Conservation (phyloP, 2,888 invertebrate species). For the Tillus elongatus region DNA sequence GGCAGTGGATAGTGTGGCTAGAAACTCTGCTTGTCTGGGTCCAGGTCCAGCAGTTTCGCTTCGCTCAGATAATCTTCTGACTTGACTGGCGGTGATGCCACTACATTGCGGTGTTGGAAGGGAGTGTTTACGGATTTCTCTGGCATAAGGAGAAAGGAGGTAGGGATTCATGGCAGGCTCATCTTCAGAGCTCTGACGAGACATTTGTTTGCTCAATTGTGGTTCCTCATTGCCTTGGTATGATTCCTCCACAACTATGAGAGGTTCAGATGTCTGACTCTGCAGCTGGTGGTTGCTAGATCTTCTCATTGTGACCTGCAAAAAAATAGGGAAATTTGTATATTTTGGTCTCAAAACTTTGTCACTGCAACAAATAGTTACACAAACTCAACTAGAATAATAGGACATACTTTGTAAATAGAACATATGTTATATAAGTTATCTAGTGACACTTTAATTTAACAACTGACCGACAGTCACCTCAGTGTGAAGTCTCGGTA, state of each 20-base stretch:
- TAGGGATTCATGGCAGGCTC: slow-evolving; percentile 68
- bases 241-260: slow-evolving; percentile 76
- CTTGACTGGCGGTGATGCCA: slow-evolving; percentile 81
- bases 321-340: too few relatives aligned
- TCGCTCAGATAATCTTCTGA: slow-evolving; percentile 72
- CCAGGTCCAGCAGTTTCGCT: slow-evolving; percentile 63
- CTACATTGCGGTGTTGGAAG: slow-evolving; percentile 77
- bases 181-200: slow-evolving; percentile 51
- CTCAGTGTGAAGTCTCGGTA: too few relatives aligned
- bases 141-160: slow-evolving; percentile 66
- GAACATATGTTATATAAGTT: too few relatives aligned
- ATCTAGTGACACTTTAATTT: too few relatives aligned
- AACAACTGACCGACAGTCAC: too few relatives aligned
- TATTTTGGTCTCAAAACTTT: too few relatives aligned
- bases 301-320: slow-evolving; percentile 58
- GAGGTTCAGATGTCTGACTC: slow-evolving; percentile 52
- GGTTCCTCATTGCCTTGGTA: slow-evolving; percentile 56
- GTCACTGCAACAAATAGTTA: too few relatives aligned
- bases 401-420: too few relatives aligned
- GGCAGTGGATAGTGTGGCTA: slow-evolving; percentile 70
- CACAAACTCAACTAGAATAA: too few relatives aligned
- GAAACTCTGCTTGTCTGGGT: slow-evolving; percentile 70
- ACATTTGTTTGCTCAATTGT: slow-evolving; percentile 26
- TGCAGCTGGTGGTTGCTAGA: slow-evolving; percentile 56
- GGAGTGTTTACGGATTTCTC: slow-evolving; percentile 71